These are phyloP conservation scores for Salticus scenicus DNA, from an alignment of 2,888 invertebrate genomes.

Conservation along the genomic window DNA sequence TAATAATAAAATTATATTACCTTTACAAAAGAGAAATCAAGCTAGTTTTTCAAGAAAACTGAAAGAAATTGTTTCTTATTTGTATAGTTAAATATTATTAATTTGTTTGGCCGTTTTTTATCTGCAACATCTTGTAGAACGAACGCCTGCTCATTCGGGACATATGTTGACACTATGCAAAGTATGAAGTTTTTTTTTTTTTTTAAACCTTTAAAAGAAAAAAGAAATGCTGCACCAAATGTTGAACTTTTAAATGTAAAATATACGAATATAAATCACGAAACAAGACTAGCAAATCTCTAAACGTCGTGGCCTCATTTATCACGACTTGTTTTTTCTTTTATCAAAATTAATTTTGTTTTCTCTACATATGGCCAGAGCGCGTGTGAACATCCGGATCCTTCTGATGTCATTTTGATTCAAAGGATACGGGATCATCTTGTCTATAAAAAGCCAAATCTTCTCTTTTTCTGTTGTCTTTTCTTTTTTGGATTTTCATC, in stretches of 20 bases:
- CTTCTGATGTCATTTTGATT: conserved; percentile 42
- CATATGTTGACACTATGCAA: too few species aligned
- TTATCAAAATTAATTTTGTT: background rate
- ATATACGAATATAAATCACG: background rate
- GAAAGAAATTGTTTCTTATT: too few species aligned
- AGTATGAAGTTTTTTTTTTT: too few species aligned
- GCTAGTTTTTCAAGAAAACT: too few species aligned
- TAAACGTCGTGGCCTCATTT: conserved; percentile 7
- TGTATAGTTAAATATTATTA: too few species aligned
- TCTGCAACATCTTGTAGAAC: too few species aligned
- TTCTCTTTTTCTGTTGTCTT: background rate
- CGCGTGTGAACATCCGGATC: conserved; percentile 52
- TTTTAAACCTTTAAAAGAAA: too few species aligned
- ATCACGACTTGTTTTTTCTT: background rate
- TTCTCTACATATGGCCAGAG: conserved; percentile 3
- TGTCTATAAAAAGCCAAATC: conserved; percentile 26
- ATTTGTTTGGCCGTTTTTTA: too few species aligned
- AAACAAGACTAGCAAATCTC: background rate
- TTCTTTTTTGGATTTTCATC: background rate
- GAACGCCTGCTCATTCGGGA: too few species aligned
- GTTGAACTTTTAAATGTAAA: background rate
- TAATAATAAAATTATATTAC: too few species aligned
- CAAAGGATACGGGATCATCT: conserved; percentile 29
- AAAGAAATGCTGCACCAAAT: too few species aligned
- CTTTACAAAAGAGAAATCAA: too few species aligned